phyloP scores from a whole-genome alignment of 2,113 vertebrate genomes.

The Pterocles orientalis region DNA sequence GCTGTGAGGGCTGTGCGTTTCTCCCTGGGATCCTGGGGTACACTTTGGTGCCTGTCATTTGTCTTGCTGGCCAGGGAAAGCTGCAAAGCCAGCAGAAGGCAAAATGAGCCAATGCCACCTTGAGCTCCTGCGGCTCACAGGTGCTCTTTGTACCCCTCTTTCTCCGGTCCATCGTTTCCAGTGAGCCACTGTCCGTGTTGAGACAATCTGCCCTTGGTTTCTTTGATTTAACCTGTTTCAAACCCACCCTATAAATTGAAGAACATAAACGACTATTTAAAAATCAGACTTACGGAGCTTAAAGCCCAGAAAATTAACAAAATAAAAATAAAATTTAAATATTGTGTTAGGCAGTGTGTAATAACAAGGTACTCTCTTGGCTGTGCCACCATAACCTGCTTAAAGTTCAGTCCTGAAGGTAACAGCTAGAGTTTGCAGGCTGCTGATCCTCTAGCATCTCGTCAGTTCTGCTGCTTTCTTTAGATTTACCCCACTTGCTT shows the following conservation, averaged over 20 bases:
- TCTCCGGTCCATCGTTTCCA: not conserved
- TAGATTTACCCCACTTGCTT: not conserved
- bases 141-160: not conserved
- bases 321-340: not conserved
- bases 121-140: not conserved
- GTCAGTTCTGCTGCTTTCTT: not conserved
- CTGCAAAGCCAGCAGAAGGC: not conserved
- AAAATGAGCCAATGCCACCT: not conserved
- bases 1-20: not conserved
- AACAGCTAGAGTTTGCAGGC: not conserved
- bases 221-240: not conserved
- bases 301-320: not conserved
- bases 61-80: not conserved
- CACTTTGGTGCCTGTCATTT: not conserved
- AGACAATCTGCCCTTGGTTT: not conserved
- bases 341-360: not conserved
- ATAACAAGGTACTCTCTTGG: not conserved
- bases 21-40: not conserved
- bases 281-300: not conserved
- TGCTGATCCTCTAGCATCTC: not conserved
- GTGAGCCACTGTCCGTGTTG: not conserved
- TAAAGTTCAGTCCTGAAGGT: not conserved
- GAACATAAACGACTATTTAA: not conserved
- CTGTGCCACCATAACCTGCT: not conserved
- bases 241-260: fast-evolving